phyloP scores from a whole-genome alignment of 37 sponge, comb jelly and placozoan species.

The Dysidea cf. avara region DNA sequence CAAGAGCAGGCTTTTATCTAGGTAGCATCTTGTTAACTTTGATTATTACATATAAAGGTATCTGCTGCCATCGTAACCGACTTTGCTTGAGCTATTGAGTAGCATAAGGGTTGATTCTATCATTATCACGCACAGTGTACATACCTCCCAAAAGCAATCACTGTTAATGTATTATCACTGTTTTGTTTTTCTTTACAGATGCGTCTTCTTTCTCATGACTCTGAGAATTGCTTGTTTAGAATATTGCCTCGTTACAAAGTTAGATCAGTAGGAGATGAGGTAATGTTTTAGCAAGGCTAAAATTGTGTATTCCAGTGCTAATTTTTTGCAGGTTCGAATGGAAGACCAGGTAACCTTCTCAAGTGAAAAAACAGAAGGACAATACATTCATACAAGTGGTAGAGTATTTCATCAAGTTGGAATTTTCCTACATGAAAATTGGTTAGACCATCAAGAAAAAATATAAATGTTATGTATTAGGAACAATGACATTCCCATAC shows the following conservation, averaged over 20 bases:
- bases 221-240: slow-evolving; percentile 53
- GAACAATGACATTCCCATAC: too few species aligned
- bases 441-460: slow-evolving; percentile 21
- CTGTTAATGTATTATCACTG: background rate
- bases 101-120: too few species aligned
- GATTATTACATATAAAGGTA: too few species aligned
- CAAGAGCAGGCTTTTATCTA: too few species aligned
- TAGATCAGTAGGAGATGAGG: slow-evolving; percentile 76
- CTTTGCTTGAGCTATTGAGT: too few species aligned
- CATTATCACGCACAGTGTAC: too few species aligned
- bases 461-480: too few species aligned
- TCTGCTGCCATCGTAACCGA: too few species aligned
- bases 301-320: background rate
- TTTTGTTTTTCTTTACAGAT: slow-evolving; percentile 9
- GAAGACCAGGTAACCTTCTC: slow-evolving; percentile 72
- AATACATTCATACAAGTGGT: slow-evolving; percentile 64
- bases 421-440: slow-evolving; percentile 5
- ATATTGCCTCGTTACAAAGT: slow-evolving; percentile 82
- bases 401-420: slow-evolving; percentile 6
- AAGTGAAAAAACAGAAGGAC: slow-evolving; percentile 76
- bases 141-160: too few species aligned
- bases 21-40: too few species aligned
- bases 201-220: slow-evolving; percentile 19
- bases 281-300: slow-evolving; percentile 5
- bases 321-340: slow-evolving; percentile 35